Evolutionary conservation across 2,113 vertebrate genomes (phyloP), one percentile per base, ranked within the genome.

Genomic region (Macrotis lagotis): DNA sequence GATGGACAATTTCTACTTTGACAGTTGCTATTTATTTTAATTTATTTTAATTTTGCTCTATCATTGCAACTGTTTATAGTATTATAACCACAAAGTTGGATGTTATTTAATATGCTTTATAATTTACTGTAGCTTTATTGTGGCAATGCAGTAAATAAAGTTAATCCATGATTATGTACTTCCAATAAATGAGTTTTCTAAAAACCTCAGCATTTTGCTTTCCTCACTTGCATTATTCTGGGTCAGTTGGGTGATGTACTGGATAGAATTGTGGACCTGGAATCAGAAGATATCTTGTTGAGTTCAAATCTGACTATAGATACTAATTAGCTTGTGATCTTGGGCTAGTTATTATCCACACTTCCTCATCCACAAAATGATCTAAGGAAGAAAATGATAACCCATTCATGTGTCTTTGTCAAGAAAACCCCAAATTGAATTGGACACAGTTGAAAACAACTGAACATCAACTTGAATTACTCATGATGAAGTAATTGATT

Each of bases 81-180:
- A 96, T 92, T 93, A 0, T 8, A 95, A 96, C 49, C 89, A 37
- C 48, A 83, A 83, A 19, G 11, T 48, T 48, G 92, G 90, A 28
- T 8, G 66, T 37, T 51, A 25, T 91, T 97, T 91, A 90, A 2
- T 37, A 83, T 90, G 3, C 89, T 94, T 95, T 92, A 51, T 96
- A 50, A 95, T 95, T 93, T 95, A 89, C 37, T 95, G 93, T 96
- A 96, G 94, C 90, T 91, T 91, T 92, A 25, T 91, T 93, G 95
- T 94, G 59, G 14, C 47, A 90, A 89, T 66, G 93, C 47, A 96
- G 95, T 91, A 14, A 44, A 2, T 9, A 91, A 3, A 49, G 91
- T 94, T 95, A 47, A 7, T 91, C 12, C 83, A 83, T 92, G 51
- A 90, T 49, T 95, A 8, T 19, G 25, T 31, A 26, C 52, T 3